Evolutionary conservation across 2,113 vertebrate species (phyloP).

Genomic region (Geococcyx californianus): DNA sequence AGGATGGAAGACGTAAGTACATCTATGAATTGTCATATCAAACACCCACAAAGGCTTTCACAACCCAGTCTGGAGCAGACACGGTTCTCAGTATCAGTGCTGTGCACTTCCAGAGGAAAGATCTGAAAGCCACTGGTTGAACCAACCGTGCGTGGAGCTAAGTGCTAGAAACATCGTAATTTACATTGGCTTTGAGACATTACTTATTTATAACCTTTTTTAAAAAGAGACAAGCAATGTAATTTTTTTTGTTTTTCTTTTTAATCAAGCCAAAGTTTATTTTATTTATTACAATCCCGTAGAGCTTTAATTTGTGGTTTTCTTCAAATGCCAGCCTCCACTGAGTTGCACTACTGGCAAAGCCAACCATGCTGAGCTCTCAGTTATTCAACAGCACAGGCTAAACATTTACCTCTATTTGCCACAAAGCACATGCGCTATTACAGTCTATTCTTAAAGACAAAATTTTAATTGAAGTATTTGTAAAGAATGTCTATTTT

Average conservation of each 20-base stretch:
- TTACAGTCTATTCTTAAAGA: not conserved
- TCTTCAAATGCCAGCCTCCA: not conserved
- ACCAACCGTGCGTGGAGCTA: not conserved
- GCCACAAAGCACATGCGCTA: constrained; percentile 6
- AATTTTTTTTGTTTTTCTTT: not conserved
- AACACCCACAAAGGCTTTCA: not conserved
- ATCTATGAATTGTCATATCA: not conserved
- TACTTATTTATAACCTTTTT: not conserved
- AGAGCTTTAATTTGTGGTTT: constrained; percentile 14
- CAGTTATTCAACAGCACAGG: not conserved
- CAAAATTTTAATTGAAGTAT: constrained; percentile 50
- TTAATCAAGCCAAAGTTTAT: not conserved
- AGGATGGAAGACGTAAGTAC: not conserved
- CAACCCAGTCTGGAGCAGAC: not conserved
- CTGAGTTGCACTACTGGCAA: not conserved
- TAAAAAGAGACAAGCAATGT: not conserved
- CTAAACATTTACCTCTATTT: constrained; percentile 45
- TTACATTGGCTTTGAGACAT: not conserved
- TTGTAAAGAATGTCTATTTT: constrained; percentile 71
- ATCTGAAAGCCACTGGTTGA: not conserved
- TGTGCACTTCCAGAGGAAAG: not conserved
- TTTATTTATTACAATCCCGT: constrained; percentile 1
- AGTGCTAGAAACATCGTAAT: not conserved
- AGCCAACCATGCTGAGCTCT: not conserved
- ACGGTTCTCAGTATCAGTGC: not conserved